Conservation (phyloP, 1,140 invertebrate genomes). For the Geopemphigus sp. region DNA sequence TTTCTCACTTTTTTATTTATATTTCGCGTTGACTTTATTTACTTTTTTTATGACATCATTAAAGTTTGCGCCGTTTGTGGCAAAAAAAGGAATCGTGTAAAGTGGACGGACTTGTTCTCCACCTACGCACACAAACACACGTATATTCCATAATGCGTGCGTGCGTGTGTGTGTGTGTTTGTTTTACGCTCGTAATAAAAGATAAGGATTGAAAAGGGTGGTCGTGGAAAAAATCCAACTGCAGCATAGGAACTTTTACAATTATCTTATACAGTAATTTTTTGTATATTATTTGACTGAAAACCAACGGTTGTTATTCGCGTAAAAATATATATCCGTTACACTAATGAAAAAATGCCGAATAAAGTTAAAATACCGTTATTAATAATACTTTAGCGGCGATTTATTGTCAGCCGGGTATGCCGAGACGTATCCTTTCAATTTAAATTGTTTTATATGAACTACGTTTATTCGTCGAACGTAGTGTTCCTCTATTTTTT, state of each 20-base stretch:
- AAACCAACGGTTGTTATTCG: slow-evolving; percentile 5
- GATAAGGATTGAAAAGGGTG: slow-evolving; percentile 23
- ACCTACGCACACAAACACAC: background rate
- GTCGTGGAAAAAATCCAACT: background rate
- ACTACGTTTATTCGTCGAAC: too few species aligned
- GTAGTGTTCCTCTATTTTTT: too few species aligned
- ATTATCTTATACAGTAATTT: slow-evolving; percentile 24
- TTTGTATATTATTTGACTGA: slow-evolving; percentile 10
- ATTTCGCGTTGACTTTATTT: slow-evolving; percentile 25
- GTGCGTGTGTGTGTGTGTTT: background rate
- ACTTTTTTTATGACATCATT: slow-evolving; percentile 43
- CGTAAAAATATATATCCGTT: background rate
- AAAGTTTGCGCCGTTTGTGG: slow-evolving; percentile 40
- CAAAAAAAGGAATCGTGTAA: slow-evolving; percentile 39
- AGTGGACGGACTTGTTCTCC: slow-evolving; percentile 13
- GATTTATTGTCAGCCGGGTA: too few species aligned
- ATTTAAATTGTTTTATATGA: too few species aligned
- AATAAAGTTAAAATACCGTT: background rate
- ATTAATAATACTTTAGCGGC: background rate
- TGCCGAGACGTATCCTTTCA: too few species aligned
- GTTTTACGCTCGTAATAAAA: slow-evolving; percentile 28
- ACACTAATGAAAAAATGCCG: slow-evolving; percentile 13
- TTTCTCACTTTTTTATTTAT: background rate
- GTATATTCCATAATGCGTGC: background rate
- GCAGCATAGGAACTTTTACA: slow-evolving; percentile 18